Evolutionary conservation across 2,888 invertebrate genomes (phyloP).

Genomic region (Cryptus armator): DNA sequence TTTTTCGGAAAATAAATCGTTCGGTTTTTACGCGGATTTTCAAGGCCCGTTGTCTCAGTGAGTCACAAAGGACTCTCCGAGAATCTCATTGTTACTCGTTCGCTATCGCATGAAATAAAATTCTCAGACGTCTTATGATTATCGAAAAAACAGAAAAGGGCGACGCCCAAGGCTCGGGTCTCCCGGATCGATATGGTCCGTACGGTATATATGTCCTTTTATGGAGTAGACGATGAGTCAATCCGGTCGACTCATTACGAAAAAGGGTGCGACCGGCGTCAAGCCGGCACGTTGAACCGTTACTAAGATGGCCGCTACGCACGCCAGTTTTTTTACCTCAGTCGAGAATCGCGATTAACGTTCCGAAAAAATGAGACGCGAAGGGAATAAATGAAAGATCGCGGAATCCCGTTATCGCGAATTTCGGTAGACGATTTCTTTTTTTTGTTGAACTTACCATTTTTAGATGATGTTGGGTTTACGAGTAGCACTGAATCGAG

Average conservation of each 20-base stretch:
- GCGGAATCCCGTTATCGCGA: neutral
- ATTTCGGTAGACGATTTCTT: neutral
- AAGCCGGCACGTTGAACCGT: constrained; percentile 63
- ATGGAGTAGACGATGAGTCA: constrained; percentile 65
- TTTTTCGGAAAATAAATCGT: neutral
- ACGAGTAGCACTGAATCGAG: constrained; percentile 48
- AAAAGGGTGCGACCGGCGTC: constrained; percentile 67
- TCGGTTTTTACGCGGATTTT: neutral
- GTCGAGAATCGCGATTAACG: neutral
- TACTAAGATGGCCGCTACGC: constrained; percentile 59
- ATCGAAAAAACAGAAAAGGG: constrained; percentile 37
- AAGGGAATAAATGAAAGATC: neutral
- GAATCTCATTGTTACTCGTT: neutral
- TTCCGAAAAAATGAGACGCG: neutral
- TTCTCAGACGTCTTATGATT: neutral
- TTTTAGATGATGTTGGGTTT: constrained; percentile 51
- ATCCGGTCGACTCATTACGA: constrained; percentile 36
- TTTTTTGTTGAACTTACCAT: constrained; percentile 52
- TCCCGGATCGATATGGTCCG: constrained; percentile 46
- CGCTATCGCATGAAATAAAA: neutral
- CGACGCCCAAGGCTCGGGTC: constrained; percentile 48
- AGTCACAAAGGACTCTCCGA: neutral
- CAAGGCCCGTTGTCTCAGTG: neutral
- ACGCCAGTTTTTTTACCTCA: constrained; percentile 23
- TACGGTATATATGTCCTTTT: constrained; percentile 59